Conservation (phyloP, 2,888 invertebrate species). For the Ectemnius cavifrons region DNA sequence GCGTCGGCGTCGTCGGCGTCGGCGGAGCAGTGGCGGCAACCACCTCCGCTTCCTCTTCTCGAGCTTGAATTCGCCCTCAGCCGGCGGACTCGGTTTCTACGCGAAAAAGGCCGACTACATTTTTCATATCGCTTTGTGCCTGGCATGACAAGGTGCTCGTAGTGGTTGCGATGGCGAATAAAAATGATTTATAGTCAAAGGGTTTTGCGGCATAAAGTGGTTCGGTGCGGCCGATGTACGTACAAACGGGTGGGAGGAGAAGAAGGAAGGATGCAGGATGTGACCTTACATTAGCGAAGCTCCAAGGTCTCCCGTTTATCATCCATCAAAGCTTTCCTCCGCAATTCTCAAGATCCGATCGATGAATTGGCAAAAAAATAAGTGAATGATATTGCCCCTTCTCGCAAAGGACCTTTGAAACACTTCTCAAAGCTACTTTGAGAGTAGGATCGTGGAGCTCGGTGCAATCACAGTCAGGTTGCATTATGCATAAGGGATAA, state of each 20-base stretch:
- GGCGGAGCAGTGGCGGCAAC: too few species aligned
- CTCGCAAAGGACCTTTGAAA: too few species aligned
- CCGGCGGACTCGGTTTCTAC: background rate
- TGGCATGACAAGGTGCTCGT: background rate
- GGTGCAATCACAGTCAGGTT: too few species aligned
- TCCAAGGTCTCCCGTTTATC: slow-evolving; percentile 2
- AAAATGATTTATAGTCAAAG: slow-evolving; percentile 2
- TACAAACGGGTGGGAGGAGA: background rate
- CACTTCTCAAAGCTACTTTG: too few species aligned
- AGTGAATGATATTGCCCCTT: background rate
- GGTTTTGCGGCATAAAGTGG: background rate
- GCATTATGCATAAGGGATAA: too few species aligned
- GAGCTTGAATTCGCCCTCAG: background rate
- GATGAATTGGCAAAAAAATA: background rate
- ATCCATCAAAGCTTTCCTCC: background rate
- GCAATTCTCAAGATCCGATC: background rate
- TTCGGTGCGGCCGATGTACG: background rate
- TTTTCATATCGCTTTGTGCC: slow-evolving; percentile 1
- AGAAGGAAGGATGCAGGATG: background rate
- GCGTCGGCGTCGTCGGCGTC: too few species aligned
- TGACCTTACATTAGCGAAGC: background rate
- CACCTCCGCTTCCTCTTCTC: background rate
- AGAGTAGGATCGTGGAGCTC: too few species aligned
- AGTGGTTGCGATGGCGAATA: background rate
- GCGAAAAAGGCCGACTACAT: background rate